Percentiles rank a stretch among this genome's conserved stretches.
These are phyloP conservation scores for Drosophila falleni DNA, from an alignment of 2,888 invertebrate genomes.

Conservation along the genomic window DNA sequence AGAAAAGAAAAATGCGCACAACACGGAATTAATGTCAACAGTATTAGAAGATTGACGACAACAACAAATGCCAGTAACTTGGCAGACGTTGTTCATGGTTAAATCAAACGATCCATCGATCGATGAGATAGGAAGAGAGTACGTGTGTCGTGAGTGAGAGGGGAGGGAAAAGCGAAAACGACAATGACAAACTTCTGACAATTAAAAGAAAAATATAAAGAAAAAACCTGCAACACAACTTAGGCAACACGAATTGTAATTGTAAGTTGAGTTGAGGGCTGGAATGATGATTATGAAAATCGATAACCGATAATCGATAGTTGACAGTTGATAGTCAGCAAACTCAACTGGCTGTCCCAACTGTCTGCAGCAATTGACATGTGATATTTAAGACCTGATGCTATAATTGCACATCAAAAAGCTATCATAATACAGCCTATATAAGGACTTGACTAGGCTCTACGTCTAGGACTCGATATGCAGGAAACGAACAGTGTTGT, in stretches of 20 bases:
- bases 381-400: conserved; percentile 77
- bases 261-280: conserved; percentile 9
- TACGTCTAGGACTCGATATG: conserved; percentile 23
- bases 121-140: conserved; percentile 4
- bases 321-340: conserved; percentile 13
- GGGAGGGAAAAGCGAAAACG: conserved; percentile 46
- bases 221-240: background rate
- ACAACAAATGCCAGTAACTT: conserved; percentile 51
- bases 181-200: conserved; percentile 70
- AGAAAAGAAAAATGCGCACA: conserved; percentile 71
- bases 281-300: conserved; percentile 49
- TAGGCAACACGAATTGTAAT: conserved; percentile 1
- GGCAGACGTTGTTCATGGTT: conserved; percentile 30
- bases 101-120: conserved; percentile 42
- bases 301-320: conserved; percentile 37
- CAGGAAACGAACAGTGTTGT: conserved; percentile 2
- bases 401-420: conserved; percentile 76
- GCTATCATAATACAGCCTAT: conserved; percentile 56
- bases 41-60: conserved; percentile 72
- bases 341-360: conserved; percentile 11
- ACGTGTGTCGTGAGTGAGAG: background rate
- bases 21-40: conserved; percentile 79
- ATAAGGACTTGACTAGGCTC: conserved; percentile 36
- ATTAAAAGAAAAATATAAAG: conserved; percentile 50
- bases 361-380: conserved; percentile 60